Evolutionary conservation across 2,797 vertebrate genomes (phyloP).

Genomic region (Micrastur ruficollis): DNA sequence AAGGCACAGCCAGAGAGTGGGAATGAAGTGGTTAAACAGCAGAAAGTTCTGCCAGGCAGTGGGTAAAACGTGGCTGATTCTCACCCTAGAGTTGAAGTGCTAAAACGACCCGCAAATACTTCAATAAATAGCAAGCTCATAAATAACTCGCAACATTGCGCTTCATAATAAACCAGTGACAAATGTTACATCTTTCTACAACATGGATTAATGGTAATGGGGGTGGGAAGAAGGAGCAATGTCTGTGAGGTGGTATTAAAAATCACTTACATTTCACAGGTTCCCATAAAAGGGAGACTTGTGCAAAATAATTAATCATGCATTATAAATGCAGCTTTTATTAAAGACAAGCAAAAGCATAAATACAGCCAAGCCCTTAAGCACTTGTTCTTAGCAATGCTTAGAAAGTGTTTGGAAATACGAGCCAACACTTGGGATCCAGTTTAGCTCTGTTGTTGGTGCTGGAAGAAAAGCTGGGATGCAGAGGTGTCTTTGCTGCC

Average conservation of each 20-base stretch:
- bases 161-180: slow-evolving; percentile 72
- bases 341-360: slow-evolving; percentile 45
- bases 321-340: slow-evolving; percentile 59
- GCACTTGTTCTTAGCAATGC: slow-evolving; percentile 15
- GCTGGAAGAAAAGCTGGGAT: slow-evolving; percentile 1
- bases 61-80: background rate
- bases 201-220: slow-evolving; percentile 65
- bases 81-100: slow-evolving; percentile 5
- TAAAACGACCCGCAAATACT: slow-evolving; percentile 60
- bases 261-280: slow-evolving; percentile 68
- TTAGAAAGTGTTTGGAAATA: slow-evolving; percentile 58
- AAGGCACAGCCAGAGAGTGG: background rate
- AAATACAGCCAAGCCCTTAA: slow-evolving; percentile 46
- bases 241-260: slow-evolving; percentile 68
- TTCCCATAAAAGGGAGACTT: slow-evolving; percentile 61
- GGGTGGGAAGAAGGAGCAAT: slow-evolving; percentile 26
- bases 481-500: background rate
- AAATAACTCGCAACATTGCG: slow-evolving; percentile 54
- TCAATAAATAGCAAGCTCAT: slow-evolving; percentile 74
- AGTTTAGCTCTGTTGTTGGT: background rate
- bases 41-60: background rate
- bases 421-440: background rate
- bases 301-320: slow-evolving; percentile 69
- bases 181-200: slow-evolving; percentile 69
- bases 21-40: slow-evolving; percentile 7